Percentiles rank a stretch among this genome's conserved stretches.
phyloP scores from a whole-genome alignment of 2,888 invertebrate genomes.

The Drosophila mettleri region DNA sequence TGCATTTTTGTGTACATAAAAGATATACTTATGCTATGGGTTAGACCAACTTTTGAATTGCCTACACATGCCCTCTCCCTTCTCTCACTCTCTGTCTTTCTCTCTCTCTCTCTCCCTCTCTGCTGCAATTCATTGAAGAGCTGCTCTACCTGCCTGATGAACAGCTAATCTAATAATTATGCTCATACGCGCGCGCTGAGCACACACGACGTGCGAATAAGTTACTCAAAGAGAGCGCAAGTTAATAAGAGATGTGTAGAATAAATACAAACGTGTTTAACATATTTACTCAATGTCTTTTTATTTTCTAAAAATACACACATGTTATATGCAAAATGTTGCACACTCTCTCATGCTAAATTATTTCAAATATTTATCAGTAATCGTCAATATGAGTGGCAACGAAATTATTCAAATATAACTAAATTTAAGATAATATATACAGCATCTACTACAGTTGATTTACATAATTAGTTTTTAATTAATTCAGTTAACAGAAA shows the following conservation, averaged over 20 bases:
- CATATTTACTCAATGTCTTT: neutral
- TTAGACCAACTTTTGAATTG: neutral
- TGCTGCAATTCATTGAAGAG: no score
- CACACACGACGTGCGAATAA: neutral
- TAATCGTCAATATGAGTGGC: neutral
- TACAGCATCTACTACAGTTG: neutral
- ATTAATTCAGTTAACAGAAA: constrained; percentile 2
- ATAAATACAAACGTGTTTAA: neutral
- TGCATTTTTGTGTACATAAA: constrained; percentile 1
- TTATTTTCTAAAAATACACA: constrained; percentile 1
- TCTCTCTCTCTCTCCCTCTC: neutral
- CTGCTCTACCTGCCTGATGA: no score
- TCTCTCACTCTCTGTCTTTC: neutral
- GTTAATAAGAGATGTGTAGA: constrained; percentile 1
- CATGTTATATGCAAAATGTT: neutral
- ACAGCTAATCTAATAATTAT: constrained; percentile 3
- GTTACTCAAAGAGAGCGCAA: neutral
- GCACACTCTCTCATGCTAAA: neutral
- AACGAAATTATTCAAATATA: neutral
- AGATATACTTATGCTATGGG: neutral
- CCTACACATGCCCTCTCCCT: neutral
- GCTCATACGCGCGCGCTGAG: neutral
- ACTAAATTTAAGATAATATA: neutral
- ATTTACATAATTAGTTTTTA: neutral
- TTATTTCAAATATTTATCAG: neutral